Percentiles rank a stretch among this genome's conserved stretches.
Evolutionary conservation across 2,113 vertebrate genomes (phyloP).

Genomic region (Forbesichthys agassizii): DNA sequence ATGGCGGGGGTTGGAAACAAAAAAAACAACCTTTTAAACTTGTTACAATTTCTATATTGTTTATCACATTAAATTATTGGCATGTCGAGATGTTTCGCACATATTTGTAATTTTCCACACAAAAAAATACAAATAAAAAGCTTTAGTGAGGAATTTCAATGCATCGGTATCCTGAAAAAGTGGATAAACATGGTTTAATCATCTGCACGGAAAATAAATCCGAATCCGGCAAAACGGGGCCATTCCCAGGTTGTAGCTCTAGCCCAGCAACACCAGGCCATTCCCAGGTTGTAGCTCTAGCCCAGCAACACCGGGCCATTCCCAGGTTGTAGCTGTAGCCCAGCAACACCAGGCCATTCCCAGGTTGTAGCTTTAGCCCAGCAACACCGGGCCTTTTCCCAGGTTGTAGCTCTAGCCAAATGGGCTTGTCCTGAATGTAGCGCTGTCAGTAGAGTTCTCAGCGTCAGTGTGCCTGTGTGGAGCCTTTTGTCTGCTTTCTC

Average conservation of each 20-base stretch:
- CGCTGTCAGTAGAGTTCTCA: constrained; percentile 4
- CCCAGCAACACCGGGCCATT: not conserved
- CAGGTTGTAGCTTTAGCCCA: constrained; percentile 4
- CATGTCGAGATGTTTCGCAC: constrained; percentile 1
- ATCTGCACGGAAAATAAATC: constrained; percentile 44
- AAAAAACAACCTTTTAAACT: too few relatives aligned
- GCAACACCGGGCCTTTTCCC: not conserved
- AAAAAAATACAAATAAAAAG: constrained; percentile 32
- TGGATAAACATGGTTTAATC: constrained; percentile 39
- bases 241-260: constrained; percentile 11
- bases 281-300: constrained; percentile 17
- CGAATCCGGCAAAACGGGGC: constrained; percentile 34
- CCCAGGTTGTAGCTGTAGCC: constrained; percentile 19
- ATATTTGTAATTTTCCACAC: constrained; percentile 54
- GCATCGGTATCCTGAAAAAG: constrained; percentile 53
- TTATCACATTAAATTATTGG: not conserved
- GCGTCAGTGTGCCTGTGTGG: not conserved
- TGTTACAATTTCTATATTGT: too few relatives aligned
- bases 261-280: constrained; percentile 1
- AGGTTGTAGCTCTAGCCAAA: constrained; percentile 15
- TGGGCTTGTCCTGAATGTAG: constrained; percentile 12
- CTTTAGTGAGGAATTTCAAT: constrained; percentile 66
- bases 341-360: not conserved
- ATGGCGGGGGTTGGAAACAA: too few relatives aligned
- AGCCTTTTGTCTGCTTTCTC: constrained; percentile 1